Conservation (phyloP, 2,113 vertebrate species). For the Sturnira hondurensis region DNA sequence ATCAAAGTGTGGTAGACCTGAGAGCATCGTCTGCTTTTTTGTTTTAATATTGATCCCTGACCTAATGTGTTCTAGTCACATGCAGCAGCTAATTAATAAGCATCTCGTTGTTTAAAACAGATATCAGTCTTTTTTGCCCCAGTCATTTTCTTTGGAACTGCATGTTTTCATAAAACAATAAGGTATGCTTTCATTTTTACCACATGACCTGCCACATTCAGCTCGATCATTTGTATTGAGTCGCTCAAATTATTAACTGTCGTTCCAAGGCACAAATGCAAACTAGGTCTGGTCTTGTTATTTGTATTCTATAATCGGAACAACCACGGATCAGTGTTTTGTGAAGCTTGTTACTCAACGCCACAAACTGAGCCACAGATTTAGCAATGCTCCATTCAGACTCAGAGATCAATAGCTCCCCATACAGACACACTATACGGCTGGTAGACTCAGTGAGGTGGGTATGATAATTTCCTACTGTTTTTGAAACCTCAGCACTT, state of each 20-base stretch:
- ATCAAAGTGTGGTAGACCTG: background rate
- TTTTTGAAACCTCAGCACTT: background rate
- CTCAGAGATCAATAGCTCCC: background rate
- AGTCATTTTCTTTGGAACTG: background rate
- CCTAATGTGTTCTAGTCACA: background rate
- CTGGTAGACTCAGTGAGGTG: background rate
- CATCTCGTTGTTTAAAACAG: background rate
- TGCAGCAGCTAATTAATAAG: background rate
- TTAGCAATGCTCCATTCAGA: background rate
- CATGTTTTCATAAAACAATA: background rate
- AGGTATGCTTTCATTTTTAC: constrained; percentile 2
- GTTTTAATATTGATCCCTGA: background rate
- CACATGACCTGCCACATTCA: constrained; percentile 6
- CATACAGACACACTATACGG: background rate
- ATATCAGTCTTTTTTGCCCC: background rate
- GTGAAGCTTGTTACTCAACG: background rate
- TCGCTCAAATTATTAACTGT: constrained; percentile 21
- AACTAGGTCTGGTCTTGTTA: background rate
- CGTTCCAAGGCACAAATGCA: background rate
- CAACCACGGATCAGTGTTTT: background rate
- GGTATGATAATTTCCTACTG: background rate
- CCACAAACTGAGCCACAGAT: background rate
- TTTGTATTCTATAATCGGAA: background rate
- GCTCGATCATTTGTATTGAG: background rate
- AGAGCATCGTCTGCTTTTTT: background rate